A percentile compares a stretch with the other conserved stretches of the same genome.
These are phyloP conservation scores for Hydrolagus affinis DNA, from an alignment of 2,113 vertebrate genomes.

Conservation along the genomic window DNA sequence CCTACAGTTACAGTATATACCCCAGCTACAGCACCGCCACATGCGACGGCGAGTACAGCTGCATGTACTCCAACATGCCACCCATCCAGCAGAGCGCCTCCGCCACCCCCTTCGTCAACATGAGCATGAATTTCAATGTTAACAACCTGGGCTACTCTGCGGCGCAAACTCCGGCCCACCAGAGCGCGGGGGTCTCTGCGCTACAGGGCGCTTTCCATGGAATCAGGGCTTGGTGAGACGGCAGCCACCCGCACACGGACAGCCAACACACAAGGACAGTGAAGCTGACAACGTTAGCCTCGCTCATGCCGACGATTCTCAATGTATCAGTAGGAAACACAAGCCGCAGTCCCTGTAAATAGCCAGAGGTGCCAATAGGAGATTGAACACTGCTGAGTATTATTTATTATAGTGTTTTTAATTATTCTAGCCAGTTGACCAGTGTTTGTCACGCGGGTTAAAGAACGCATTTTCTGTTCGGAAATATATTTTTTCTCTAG, in stretches of 20 bases:
- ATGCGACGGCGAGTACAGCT: slow-evolving; percentile 17
- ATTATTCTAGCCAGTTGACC: neutral
- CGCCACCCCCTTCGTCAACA: slow-evolving; percentile 45
- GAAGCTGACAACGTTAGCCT: neutral
- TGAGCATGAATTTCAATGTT: slow-evolving; percentile 83
- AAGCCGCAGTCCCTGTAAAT: neutral
- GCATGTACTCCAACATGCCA: slow-evolving; percentile 48
- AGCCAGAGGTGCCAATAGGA: neutral
- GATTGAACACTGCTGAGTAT: neutral
- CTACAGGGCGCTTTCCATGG: slow-evolving; percentile 60
- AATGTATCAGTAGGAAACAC: neutral
- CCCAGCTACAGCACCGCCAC: neutral
- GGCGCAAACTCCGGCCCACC: slow-evolving; percentile 67
- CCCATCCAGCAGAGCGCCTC: slow-evolving; percentile 57
- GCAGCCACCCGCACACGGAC: neutral
- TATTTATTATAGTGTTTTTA: slow-evolving; percentile 28
- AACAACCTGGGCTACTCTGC: slow-evolving; percentile 69
- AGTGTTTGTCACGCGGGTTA: neutral
- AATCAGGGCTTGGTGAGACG: slow-evolving; percentile 81
- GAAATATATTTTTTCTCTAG: neutral
- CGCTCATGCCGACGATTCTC: slow-evolving; percentile 7
- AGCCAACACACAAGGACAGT: neutral
- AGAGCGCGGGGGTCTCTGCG: slow-evolving; percentile 66
- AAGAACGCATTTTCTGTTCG: neutral
- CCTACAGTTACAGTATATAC: slow-evolving; percentile 21